A percentile compares a stretch with the other conserved stretches of the same genome.
Evolutionary conservation across 1,140 invertebrate species (phyloP).

Genomic region (Bombus vancouverensis): DNA sequence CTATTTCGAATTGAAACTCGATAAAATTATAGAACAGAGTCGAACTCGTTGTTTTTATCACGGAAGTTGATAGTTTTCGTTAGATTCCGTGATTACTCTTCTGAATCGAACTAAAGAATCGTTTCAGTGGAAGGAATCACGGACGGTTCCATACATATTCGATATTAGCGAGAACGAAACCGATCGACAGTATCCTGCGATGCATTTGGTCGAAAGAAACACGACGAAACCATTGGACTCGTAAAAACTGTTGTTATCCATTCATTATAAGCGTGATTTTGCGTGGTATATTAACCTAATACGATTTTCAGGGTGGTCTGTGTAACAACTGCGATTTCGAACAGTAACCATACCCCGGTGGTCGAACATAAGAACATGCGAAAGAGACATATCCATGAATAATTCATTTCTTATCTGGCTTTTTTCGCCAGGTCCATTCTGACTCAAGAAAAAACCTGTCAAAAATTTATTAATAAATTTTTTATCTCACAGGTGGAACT

Average conservation of each 20-base stretch:
- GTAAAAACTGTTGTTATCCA: constrained; percentile 65
- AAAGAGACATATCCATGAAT: constrained; percentile 17
- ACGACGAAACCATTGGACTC: constrained; percentile 56
- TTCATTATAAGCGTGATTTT: constrained; percentile 64
- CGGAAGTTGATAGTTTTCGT: neutral
- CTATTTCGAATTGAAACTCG: constrained; percentile 12
- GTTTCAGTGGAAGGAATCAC: constrained; percentile 50
- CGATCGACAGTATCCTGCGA: constrained; percentile 29
- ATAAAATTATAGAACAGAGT: neutral
- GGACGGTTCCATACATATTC: constrained; percentile 58
- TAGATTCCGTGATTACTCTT: neutral
- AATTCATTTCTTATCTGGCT: constrained; percentile 14
- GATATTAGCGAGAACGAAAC: constrained; percentile 34
- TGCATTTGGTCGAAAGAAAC: constrained; percentile 56
- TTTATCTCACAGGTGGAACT: neutral
- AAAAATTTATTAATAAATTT: constrained; percentile 24
- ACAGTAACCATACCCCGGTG: constrained; percentile 15
- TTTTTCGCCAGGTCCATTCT: neutral
- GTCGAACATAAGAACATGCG: constrained; percentile 16
- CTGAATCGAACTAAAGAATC: constrained; percentile 36
- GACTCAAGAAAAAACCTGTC: neutral
- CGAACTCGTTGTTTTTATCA: neutral
- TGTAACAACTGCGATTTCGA: constrained; percentile 15
- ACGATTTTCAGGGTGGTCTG: constrained; percentile 72
- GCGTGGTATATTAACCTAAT: constrained; percentile 69